A percentile compares a stretch with the other conserved stretches of the same genome.
These are phyloP conservation scores for Cantharis nigra DNA, from an alignment of 2,888 invertebrate genomes.

Conservation along the genomic window DNA sequence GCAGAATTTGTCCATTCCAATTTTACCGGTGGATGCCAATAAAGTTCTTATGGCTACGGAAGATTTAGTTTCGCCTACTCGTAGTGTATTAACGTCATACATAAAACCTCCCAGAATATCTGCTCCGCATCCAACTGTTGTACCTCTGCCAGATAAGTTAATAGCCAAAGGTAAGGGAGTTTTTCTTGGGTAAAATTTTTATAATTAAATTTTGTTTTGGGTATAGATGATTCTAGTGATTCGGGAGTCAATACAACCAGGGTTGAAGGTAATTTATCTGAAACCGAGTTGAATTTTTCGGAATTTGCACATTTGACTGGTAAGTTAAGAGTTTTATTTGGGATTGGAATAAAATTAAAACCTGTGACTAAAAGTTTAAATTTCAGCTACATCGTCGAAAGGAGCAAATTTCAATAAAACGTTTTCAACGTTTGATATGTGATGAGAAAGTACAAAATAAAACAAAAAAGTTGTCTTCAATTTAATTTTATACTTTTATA, in stretches of 20 bases:
- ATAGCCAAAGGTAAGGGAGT: constrained; percentile 44
- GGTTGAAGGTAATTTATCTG: constrained; percentile 9
- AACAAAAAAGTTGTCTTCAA: neutral
- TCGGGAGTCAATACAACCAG: constrained; percentile 45
- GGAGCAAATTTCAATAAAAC: constrained; percentile 5
- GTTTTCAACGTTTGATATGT: constrained; percentile 21
- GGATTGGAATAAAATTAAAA: too few species aligned
- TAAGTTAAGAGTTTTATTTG: neutral
- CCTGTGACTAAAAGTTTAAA: too few species aligned
- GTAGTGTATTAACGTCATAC: constrained; percentile 42
- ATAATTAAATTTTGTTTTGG: neutral
- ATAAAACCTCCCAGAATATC: constrained; percentile 39
- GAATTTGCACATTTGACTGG: constrained; percentile 8
- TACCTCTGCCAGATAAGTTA: constrained; percentile 55
- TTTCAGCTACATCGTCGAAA: constrained; percentile 11
- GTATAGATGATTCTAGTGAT: constrained; percentile 48
- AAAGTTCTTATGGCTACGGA: constrained; percentile 46
- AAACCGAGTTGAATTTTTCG: neutral
- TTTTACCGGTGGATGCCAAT: constrained; percentile 50
- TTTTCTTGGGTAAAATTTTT: neutral
- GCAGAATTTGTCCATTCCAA: constrained; percentile 47
- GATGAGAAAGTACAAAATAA: constrained; percentile 21
- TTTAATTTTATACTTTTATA: constrained; percentile 19
- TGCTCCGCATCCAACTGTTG: constrained; percentile 51
- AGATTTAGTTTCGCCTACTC: constrained; percentile 51